Conservation (phyloP, 2,888 invertebrate genomes). For the Diogma glabrata region DNA sequence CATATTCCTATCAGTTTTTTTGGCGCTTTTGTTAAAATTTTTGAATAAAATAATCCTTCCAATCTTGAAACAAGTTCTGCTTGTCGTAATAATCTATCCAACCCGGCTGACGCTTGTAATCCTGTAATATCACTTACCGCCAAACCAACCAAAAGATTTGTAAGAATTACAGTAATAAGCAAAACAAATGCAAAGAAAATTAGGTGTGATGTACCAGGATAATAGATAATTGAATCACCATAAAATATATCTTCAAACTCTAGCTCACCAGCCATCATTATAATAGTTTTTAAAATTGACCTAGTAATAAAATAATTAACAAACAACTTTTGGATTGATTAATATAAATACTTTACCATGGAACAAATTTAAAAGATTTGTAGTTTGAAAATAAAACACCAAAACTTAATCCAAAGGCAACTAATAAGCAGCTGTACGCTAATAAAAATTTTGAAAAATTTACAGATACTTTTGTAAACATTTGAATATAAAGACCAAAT, state of each 20-base stretch:
- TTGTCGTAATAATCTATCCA: conserved; percentile 68
- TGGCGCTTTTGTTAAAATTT: conserved; percentile 54
- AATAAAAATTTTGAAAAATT: conserved; percentile 72
- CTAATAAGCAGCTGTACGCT: conserved; percentile 67
- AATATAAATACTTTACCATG: conserved; percentile 24
- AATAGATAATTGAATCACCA: conserved; percentile 44
- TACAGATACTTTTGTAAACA: conserved; percentile 75
- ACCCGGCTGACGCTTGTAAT: conserved; percentile 65
- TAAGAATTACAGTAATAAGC: conserved; percentile 68
- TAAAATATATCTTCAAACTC: conserved; percentile 79
- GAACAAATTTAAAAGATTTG: conserved; percentile 52
- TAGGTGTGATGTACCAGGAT: conserved; percentile 61
- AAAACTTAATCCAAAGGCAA: conserved; percentile 71
- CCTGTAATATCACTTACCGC: conserved; percentile 79
- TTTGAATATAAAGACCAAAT: conserved; percentile 76
- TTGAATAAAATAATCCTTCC: conserved; percentile 73
- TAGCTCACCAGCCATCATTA: conserved; percentile 82
- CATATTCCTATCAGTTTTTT: conserved; percentile 50
- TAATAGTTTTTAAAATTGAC: conserved; percentile 59
- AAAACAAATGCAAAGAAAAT: conserved; percentile 67
- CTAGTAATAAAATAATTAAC: conserved; percentile 17
- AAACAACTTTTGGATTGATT: background rate
- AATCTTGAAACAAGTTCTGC: conserved; percentile 71
- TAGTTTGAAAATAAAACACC: conserved; percentile 71
- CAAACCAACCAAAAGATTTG: conserved; percentile 71